Evolutionary conservation across 2,888 invertebrate genomes (phyloP), one percentile per base, ranked within the genome.

Genomic region (Dermolepida albohirtum): DNA sequence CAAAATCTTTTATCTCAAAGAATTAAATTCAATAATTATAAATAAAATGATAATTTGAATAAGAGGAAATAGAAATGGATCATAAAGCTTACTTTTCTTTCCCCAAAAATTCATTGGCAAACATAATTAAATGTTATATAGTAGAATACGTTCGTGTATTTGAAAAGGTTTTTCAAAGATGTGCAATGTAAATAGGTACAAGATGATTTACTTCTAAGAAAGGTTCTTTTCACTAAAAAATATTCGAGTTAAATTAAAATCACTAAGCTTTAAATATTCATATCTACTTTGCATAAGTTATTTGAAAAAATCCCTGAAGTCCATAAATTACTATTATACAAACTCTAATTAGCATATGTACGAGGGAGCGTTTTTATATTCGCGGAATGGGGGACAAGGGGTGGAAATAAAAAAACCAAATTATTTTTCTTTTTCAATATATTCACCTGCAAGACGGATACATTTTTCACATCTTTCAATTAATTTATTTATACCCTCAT

Each of bases 181-280:
- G 29, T 44, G n/a, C 22, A 59, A 59, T 44, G 22, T 12, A 59
- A 59, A 59, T 40, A 59, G 14, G 43, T 29, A 14, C 22, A 44
- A 29, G 44, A 29, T 44, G 27, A 44, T 59, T 59, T 59, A 6
- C 44, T 29, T 59, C 27, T 59, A 59, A 59, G 14, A 16, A 16
- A 41, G 44, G 34, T 17, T 41, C 41, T 27, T 14, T 27, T n/a
- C 12, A 16, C 44, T 27, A 44, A 59, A 27, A 29, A 44, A 59
- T 59, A 29, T 59, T 59, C 29, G 8, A 44, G 59, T 29, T 27
- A 11, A 47, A 59, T 59, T 44, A 59, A 44, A 44, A 10, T 4
- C 10, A 12, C 47, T 7, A 34, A 8, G 34, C 6, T 34, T 34
- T 34, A 34, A 34, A 34, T 34, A 34, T 34, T 34, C 34, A 34